phyloP scores from a whole-genome alignment of 2,113 vertebrate genomes.

The Todiramphus chloris region DNA sequence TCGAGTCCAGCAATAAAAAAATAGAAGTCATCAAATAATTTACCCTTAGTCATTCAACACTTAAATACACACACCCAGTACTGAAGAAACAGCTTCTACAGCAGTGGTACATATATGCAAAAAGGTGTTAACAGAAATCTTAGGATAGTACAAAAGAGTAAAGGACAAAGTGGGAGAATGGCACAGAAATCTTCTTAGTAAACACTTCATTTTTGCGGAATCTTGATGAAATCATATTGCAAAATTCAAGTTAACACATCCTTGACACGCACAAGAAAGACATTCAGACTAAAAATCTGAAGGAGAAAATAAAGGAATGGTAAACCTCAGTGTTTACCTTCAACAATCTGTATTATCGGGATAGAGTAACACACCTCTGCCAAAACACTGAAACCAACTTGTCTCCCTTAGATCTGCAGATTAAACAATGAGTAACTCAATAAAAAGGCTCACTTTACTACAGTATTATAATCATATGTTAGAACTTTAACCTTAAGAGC shows the following conservation, averaged over 20 bases:
- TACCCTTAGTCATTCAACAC: not conserved
- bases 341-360: not conserved
- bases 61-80: not conserved
- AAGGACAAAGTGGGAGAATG: not conserved
- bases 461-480: not conserved
- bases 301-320: not conserved
- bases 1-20: not conserved
- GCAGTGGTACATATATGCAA: accelerated
- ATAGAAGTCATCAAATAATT: not conserved
- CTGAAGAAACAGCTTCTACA: not conserved
- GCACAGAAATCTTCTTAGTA: not conserved
- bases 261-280: not conserved
- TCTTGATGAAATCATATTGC: not conserved
- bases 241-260: not conserved
- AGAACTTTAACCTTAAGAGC: not conserved
- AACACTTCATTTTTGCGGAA: not conserved
- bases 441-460: not conserved
- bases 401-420: not conserved
- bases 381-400: not conserved
- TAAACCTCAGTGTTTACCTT: not conserved
- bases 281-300: not conserved
- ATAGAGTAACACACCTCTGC: not conserved
- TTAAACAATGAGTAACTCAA: not conserved
- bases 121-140: not conserved
- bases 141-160: not conserved